These are phyloP conservation scores for Mythimna albipuncta DNA, from an alignment of 2,888 invertebrate genomes.

Conservation along the genomic window DNA sequence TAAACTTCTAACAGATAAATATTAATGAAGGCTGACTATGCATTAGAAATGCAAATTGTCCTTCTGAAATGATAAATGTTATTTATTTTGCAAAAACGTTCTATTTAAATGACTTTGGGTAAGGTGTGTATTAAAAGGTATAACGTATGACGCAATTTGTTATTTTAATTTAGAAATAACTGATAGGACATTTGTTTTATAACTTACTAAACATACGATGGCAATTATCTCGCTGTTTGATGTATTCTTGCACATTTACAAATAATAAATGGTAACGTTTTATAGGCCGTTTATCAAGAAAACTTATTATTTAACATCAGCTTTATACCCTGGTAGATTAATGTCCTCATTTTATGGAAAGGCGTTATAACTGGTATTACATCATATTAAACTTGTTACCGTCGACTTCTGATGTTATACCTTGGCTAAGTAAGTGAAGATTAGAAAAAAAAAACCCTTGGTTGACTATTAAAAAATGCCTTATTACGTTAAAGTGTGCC, in stretches of 20 bases:
- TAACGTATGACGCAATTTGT: slow-evolving; percentile 18
- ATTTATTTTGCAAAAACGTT: slow-evolving; percentile 12
- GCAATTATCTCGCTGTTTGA: slow-evolving; percentile 21
- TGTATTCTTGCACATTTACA: slow-evolving; percentile 20
- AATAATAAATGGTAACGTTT: slow-evolving; percentile 10
- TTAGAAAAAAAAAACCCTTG: neutral
- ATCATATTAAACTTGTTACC: neutral
- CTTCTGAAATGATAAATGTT: neutral
- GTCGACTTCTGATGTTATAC: neutral
- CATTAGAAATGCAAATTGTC: slow-evolving; percentile 35
- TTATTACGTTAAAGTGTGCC: too few species aligned
- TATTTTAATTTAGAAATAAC: slow-evolving; percentile 17
- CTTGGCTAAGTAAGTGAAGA: neutral
- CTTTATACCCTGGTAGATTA: slow-evolving; percentile 5
- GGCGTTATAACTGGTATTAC: slow-evolving; percentile 24
- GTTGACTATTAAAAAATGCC: too few species aligned
- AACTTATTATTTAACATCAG: slow-evolving; percentile 10
- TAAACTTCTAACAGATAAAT: slow-evolving; percentile 21
- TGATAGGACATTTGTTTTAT: slow-evolving; percentile 25
- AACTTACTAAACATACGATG: slow-evolving; percentile 9
- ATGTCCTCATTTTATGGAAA: slow-evolving; percentile 16
- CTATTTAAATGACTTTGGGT: slow-evolving; percentile 9
- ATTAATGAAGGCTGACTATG: slow-evolving; percentile 6
- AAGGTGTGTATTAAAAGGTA: slow-evolving; percentile 19
- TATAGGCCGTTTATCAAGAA: slow-evolving; percentile 1